A percentile compares a stretch with the other conserved stretches of the same genome.
phyloP scores from a whole-genome alignment of 2,113 vertebrate species.

The Anser brachyrhynchus region DNA sequence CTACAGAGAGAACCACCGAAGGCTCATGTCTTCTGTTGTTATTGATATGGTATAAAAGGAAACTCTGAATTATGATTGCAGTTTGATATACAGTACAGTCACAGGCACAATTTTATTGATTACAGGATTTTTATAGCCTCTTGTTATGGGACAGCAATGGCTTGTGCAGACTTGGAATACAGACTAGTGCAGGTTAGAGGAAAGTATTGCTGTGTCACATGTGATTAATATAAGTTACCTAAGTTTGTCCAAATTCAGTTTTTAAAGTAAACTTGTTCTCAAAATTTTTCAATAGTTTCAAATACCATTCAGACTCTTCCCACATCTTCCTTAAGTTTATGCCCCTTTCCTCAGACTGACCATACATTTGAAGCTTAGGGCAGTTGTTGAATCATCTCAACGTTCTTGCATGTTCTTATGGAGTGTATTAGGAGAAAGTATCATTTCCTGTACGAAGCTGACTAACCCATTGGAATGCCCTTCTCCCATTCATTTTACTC shows the following conservation, averaged over 20 bases:
- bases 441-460: constrained; percentile 53
- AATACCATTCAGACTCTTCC: neutral
- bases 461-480: constrained; percentile 39
- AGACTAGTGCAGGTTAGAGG: neutral
- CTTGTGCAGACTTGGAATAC: neutral
- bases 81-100: neutral
- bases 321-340: neutral
- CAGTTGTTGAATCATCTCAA: neutral
- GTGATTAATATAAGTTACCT: neutral
- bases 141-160: neutral
- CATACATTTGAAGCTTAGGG: neutral
- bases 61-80: neutral
- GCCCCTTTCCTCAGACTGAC: neutral
- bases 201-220: neutral
- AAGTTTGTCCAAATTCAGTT: neutral
- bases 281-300: neutral
- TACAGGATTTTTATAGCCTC: neutral
- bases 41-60: constrained; percentile 27
- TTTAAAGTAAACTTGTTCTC: neutral
- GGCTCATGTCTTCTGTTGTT: constrained; percentile 37
- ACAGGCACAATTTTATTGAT: neutral
- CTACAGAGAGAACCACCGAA: constrained; percentile 12
- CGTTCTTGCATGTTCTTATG: constrained; percentile 1
- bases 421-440: constrained; percentile 62
- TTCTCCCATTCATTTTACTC: constrained; percentile 66